phyloP scores from a whole-genome alignment of 2,113 vertebrate genomes.

The Taurulus bubalis region DNA sequence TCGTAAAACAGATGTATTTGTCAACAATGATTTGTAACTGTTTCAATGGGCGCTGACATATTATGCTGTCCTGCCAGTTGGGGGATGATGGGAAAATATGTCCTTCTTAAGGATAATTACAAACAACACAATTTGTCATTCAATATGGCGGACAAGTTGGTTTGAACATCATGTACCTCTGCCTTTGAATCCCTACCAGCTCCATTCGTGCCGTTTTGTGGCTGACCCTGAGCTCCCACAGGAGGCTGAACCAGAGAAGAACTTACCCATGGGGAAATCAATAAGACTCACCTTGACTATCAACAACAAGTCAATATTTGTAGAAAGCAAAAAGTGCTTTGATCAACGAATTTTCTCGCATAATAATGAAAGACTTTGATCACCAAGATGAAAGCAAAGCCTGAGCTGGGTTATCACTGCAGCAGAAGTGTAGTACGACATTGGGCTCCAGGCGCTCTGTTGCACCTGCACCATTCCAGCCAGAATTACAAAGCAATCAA shows the following conservation, averaged over 20 bases:
- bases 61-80: not conserved
- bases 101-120: not conserved
- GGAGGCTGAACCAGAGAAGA: slow-evolving; percentile 1
- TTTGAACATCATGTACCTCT: not conserved
- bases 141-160: not conserved
- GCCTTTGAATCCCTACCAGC: not conserved
- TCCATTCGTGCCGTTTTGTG: not conserved
- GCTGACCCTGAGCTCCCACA: not conserved
- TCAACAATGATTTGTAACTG: not conserved
- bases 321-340: slow-evolving; percentile 43
- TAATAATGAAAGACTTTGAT: slow-evolving; percentile 47
- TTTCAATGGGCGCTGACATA: not conserved
- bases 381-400: slow-evolving; percentile 44
- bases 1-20: not conserved
- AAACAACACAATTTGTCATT: not conserved
- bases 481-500: slow-evolving; percentile 16
- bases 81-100: not conserved
- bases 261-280: slow-evolving; percentile 22
- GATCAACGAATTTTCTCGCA: slow-evolving; percentile 19
- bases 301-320: slow-evolving; percentile 24
- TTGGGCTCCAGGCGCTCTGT: not conserved
- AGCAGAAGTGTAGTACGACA: slow-evolving; percentile 9
- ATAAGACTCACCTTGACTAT: slow-evolving; percentile 24
- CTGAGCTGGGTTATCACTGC: slow-evolving; percentile 4
- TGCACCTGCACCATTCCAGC: slow-evolving; percentile 1